Evolutionary conservation across 1,140 invertebrate genomes (phyloP).

Genomic region (Cepaea nemoralis): DNA sequence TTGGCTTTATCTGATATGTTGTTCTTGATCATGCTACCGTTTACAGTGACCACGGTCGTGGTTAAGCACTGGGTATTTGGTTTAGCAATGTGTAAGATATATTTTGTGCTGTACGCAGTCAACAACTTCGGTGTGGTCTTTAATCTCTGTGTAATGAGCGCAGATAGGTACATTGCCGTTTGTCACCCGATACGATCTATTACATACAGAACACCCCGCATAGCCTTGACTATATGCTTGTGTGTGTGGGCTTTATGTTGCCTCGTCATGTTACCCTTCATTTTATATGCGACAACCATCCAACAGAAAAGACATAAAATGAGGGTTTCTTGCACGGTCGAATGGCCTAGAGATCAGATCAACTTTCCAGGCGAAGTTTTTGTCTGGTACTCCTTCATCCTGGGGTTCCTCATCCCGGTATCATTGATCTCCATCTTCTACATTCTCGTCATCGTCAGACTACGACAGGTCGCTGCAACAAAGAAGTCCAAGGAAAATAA

Average conservation of each 20-base stretch:
- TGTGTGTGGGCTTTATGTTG: slow-evolving; percentile 73
- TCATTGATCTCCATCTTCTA: slow-evolving; percentile 95
- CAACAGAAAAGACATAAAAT: slow-evolving; percentile 47
- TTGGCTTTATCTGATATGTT: slow-evolving; percentile 95
- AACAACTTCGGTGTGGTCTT: slow-evolving; percentile 96
- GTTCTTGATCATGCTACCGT: slow-evolving; percentile 93
- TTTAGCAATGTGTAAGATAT: slow-evolving; percentile 87
- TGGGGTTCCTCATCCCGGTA: slow-evolving; percentile 93
- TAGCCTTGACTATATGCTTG: slow-evolving; percentile 69
- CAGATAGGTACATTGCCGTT: slow-evolving; percentile 95
- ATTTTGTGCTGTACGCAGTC: slow-evolving; percentile 89
- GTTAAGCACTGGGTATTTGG: slow-evolving; percentile 91
- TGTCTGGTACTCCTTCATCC: slow-evolving; percentile 85
- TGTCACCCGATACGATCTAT: slow-evolving; percentile 94
- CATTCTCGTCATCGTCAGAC: slow-evolving; percentile 89
- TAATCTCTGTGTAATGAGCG: slow-evolving; percentile 94
- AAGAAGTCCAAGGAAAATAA: slow-evolving; percentile 90
- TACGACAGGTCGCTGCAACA: slow-evolving; percentile 74
- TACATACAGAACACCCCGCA: slow-evolving; percentile 72
- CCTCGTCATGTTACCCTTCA: slow-evolving; percentile 83
- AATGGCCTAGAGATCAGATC: slow-evolving; percentile 61
- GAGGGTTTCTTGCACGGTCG: slow-evolving; percentile 59
- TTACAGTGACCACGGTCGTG: slow-evolving; percentile 89
- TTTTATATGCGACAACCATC: slow-evolving; percentile 84
- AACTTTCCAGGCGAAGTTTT: slow-evolving; percentile 67